phyloP scores from a whole-genome alignment of 2,888 invertebrate species.

The Eretmocerus hayati region DNA sequence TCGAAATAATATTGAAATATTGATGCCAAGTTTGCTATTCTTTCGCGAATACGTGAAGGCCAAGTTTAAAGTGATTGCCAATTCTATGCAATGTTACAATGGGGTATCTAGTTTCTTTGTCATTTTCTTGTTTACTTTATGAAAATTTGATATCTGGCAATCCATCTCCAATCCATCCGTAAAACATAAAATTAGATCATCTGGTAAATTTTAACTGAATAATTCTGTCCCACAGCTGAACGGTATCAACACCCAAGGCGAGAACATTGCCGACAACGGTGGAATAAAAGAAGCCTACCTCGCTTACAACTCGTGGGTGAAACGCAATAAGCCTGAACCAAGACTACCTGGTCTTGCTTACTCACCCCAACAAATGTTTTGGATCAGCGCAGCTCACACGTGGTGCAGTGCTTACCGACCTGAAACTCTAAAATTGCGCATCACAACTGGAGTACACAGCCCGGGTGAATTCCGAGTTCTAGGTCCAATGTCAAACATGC shows the following conservation, averaged over 20 bases:
- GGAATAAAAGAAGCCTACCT: slow-evolving; percentile 84
- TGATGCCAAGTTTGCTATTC: too few species aligned
- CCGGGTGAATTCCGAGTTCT: slow-evolving; percentile 58
- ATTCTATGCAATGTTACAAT: too few species aligned
- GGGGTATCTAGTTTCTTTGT: background rate
- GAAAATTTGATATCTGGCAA: background rate
- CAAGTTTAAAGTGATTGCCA: too few species aligned
- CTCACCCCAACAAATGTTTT: slow-evolving; percentile 60
- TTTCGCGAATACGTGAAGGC: too few species aligned
- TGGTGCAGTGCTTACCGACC: slow-evolving; percentile 56
- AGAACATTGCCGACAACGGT: slow-evolving; percentile 91
- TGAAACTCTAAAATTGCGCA: slow-evolving; percentile 68
- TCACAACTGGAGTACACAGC: slow-evolving; percentile 71
- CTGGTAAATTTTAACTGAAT: slow-evolving; percentile 65
- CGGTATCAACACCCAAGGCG: too few species aligned
- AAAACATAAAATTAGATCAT: background rate
- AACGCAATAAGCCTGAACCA: slow-evolving; percentile 58
- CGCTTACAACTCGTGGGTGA: slow-evolving; percentile 71
- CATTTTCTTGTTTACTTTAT: background rate
- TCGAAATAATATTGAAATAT: too few species aligned
- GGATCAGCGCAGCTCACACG: slow-evolving; percentile 54
- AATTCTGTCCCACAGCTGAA: too few species aligned
- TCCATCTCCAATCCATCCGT: background rate
- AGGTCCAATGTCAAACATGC: slow-evolving; percentile 55
- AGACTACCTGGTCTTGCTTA: slow-evolving; percentile 65